Evolutionary conservation across 2,888 invertebrate species (phyloP).

Genomic region (Drosophila lacicola): DNA sequence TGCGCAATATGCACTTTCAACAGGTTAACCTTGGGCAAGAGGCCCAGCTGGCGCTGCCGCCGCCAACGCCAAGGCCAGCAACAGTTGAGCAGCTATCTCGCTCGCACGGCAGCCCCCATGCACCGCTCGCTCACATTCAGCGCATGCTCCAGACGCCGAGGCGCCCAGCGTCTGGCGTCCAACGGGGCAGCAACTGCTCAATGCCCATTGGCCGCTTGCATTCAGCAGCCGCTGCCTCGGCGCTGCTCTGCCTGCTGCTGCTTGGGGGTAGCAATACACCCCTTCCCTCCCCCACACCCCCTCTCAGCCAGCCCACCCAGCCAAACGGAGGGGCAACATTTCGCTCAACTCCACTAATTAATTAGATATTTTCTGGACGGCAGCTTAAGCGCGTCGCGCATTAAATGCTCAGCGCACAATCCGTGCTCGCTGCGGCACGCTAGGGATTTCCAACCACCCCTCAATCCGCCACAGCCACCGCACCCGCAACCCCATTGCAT

Average conservation of each 20-base stretch:
- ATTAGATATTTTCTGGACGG: slow-evolving; percentile 21
- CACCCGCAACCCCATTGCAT: neutral
- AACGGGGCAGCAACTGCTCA: slow-evolving; percentile 28
- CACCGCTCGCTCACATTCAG: slow-evolving; percentile 51
- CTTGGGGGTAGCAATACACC: neutral
- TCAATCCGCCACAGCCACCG: neutral
- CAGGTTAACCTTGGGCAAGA: slow-evolving; percentile 69
- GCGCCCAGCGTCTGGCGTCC: slow-evolving; percentile 17
- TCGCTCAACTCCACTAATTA: slow-evolving; percentile 37
- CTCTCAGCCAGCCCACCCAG: neutral
- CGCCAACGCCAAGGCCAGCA: slow-evolving; percentile 32
- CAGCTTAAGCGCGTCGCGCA: slow-evolving; percentile 40
- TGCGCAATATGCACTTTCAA: slow-evolving; percentile 77
- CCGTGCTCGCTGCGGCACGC: slow-evolving; percentile 21
- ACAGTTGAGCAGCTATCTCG: slow-evolving; percentile 23
- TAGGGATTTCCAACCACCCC: slow-evolving; percentile 24
- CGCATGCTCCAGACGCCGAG: slow-evolving; percentile 60
- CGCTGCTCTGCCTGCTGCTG: neutral
- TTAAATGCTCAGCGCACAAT: slow-evolving; percentile 32
- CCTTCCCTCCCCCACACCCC: neutral
- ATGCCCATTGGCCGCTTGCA: slow-evolving; percentile 47
- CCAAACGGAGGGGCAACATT: slow-evolving; percentile 4
- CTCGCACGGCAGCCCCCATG: slow-evolving; percentile 17
- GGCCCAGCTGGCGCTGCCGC: slow-evolving; percentile 11
- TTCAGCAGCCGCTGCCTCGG: slow-evolving; percentile 39